Evolutionary conservation across 1,140 invertebrate genomes (phyloP).

Genomic region (Fopius arisanus): DNA sequence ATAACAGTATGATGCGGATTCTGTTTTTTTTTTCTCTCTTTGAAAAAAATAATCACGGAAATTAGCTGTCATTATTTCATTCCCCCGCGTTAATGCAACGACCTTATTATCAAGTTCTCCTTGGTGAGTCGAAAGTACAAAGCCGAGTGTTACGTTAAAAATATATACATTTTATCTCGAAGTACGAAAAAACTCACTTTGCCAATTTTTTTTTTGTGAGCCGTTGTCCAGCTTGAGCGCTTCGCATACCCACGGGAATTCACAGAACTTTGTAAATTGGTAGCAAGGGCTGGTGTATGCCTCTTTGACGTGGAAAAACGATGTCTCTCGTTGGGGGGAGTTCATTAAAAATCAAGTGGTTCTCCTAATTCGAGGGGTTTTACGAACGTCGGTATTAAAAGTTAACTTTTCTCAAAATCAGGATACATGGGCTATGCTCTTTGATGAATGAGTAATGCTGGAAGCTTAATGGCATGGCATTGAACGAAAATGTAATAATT

Average conservation of each 20-base stretch:
- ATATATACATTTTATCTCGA: not conserved
- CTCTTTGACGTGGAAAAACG: not conserved
- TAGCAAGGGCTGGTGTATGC: not conserved
- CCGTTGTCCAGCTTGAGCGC: not conserved
- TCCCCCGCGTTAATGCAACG: not conserved
- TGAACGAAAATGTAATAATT: too few species aligned
- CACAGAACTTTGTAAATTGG: not conserved
- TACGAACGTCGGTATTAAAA: not conserved
- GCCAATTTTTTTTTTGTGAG: not conserved
- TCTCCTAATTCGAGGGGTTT: not conserved
- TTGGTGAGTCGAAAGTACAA: not conserved
- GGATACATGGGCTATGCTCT: not conserved
- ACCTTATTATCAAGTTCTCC: not conserved
- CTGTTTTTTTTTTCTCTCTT: too few species aligned
- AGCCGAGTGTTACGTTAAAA: not conserved
- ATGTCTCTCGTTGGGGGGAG: not conserved
- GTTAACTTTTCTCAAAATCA: not conserved
- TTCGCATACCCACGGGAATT: not conserved
- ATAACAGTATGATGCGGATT: too few species aligned
- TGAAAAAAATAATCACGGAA: too few species aligned
- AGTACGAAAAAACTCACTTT: not conserved
- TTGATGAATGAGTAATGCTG: not conserved
- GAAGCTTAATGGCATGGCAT: too few species aligned
- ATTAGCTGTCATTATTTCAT: not conserved
- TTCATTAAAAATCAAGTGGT: constrained; percentile 2